Conservation (phyloP, 2,888 invertebrate genomes). For the Epirrita christyi region DNA sequence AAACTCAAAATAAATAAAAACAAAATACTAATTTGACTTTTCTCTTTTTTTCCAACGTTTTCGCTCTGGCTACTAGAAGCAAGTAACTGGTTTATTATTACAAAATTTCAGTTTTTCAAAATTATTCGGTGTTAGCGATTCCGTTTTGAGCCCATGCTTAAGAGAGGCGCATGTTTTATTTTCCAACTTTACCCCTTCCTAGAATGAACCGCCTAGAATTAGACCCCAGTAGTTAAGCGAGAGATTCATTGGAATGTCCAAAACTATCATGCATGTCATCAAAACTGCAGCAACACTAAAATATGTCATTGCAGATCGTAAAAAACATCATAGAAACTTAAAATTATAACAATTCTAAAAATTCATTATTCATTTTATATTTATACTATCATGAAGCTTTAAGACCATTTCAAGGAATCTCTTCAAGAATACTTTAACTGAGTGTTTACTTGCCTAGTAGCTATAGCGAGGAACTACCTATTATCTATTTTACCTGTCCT, state of each 20-base stretch:
- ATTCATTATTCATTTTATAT: slow-evolving; percentile 33
- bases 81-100: slow-evolving; percentile 72
- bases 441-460: slow-evolving; percentile 83
- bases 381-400: slow-evolving; percentile 29
- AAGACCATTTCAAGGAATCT: slow-evolving; percentile 76
- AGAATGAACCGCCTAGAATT: slow-evolving; percentile 73
- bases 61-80: slow-evolving; percentile 85
- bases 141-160: slow-evolving; percentile 49
- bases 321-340: background rate
- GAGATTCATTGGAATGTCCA: slow-evolving; percentile 78
- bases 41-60: slow-evolving; percentile 64
- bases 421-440: slow-evolving; percentile 57
- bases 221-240: slow-evolving; percentile 73
- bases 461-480: slow-evolving; percentile 78
- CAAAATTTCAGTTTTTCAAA: slow-evolving; percentile 40
- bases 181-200: slow-evolving; percentile 54
- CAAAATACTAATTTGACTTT: slow-evolving; percentile 62
- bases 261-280: slow-evolving; percentile 20
- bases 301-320: background rate
- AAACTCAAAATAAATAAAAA: slow-evolving; percentile 40
- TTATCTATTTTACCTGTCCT: slow-evolving; percentile 69
- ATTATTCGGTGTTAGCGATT: slow-evolving; percentile 69
- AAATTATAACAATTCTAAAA: slow-evolving; percentile 2
- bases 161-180: slow-evolving; percentile 40
- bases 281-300: slow-evolving; percentile 3